Evolutionary conservation across 2,797 vertebrate genomes (phyloP).

Genomic region (Xyrichtys novacula): DNA sequence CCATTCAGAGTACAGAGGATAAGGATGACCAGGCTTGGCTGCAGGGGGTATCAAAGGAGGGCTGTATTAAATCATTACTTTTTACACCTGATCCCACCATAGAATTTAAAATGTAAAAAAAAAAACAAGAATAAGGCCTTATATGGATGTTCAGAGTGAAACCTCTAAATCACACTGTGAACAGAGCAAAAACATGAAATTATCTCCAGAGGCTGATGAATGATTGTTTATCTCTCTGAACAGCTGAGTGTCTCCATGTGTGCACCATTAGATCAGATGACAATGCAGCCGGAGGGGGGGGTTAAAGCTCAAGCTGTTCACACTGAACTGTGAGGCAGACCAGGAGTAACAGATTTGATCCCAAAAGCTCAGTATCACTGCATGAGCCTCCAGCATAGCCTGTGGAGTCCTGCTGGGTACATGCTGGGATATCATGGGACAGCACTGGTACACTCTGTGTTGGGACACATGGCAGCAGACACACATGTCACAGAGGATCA

Average conservation of each 20-base stretch:
- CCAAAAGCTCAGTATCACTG: neutral
- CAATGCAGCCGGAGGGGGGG: neutral
- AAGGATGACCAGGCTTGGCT: too few relatives aligned
- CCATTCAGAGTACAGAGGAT: too few relatives aligned
- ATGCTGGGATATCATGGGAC: neutral
- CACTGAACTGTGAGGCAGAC: neutral
- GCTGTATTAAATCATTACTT: too few relatives aligned
- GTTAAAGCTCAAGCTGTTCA: neutral
- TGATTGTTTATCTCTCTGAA: neutral
- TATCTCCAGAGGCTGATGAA: neutral
- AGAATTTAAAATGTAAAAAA: too few relatives aligned
- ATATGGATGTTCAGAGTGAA: too few relatives aligned
- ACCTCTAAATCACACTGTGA: too few relatives aligned
- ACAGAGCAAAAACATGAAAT: neutral
- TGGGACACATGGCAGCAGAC: constrained; percentile 1
- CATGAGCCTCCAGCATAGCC: neutral
- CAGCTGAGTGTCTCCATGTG: neutral
- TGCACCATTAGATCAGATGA: constrained; percentile 15
- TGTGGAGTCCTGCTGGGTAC: neutral
- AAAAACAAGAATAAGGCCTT: too few relatives aligned
- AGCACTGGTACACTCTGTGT: neutral
- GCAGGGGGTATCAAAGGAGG: too few relatives aligned
- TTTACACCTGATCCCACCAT: too few relatives aligned
- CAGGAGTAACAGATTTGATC: neutral
- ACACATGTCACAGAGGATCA: constrained; percentile 22